A percentile compares a stretch with the other conserved stretches of the same genome.
Conservation (phyloP, 2,113 vertebrate genomes). For the human region GRCh38 chr2:161236501-161237000, state of each 20-base stretch:
- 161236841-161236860: conserved; percentile 66
- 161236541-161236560: neutral
- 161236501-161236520: conserved; percentile 47
- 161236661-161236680: conserved; percentile 62
- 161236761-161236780: conserved; percentile 19
- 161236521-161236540: conserved; percentile 33
- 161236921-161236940: conserved; percentile 68
- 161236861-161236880: conserved; percentile 69
- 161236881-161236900: conserved; percentile 67
- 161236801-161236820: conserved; percentile 45
- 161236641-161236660: conserved; percentile 40
- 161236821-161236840: conserved; percentile 42
- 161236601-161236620: conserved; percentile 9
- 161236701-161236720: conserved; percentile 54
- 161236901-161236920: conserved; percentile 61
- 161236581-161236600: conserved; percentile 14
- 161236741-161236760: neutral
- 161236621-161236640: neutral
- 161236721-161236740: conserved; percentile 17
- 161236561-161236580: conserved; percentile 35
- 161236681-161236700: conserved; percentile 60
- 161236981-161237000: neutral
- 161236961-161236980: conserved; percentile 63
- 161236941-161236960: conserved; percentile 67
- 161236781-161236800: neutral